These are phyloP conservation scores for Lasiurus cinereus DNA, from an alignment of 2,113 vertebrate genomes.

Conservation along the genomic window DNA sequence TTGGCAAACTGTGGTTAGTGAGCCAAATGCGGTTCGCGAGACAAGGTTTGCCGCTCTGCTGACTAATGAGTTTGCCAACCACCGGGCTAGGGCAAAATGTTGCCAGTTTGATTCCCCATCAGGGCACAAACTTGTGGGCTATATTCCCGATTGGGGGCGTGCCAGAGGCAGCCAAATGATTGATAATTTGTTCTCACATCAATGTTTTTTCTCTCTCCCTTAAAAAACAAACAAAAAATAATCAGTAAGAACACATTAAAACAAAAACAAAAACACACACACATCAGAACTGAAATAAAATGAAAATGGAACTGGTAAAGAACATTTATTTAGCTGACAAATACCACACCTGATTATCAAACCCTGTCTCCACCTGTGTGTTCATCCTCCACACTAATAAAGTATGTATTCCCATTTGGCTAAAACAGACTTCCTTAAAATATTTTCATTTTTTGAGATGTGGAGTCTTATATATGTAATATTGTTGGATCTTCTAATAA, in stretches of 20 bases:
- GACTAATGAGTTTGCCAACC: too few species aligned
- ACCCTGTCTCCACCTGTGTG: background rate
- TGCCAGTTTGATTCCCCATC: background rate
- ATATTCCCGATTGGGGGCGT: background rate
- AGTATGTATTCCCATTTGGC: background rate
- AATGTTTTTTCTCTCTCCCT: background rate
- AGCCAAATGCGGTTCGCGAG: too few species aligned
- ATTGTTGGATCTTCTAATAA: background rate
- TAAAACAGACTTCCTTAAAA: background rate
- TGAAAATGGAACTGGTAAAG: background rate
- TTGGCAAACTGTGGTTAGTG: too few species aligned
- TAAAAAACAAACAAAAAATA: background rate
- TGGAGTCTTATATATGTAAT: background rate
- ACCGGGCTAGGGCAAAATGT: too few species aligned
- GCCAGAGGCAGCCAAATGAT: background rate
- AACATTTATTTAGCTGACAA: slow-evolving; percentile 24
- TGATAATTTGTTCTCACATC: background rate
- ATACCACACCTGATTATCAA: background rate
- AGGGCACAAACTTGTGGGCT: background rate
- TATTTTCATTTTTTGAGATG: slow-evolving; percentile 2
- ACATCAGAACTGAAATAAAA: slow-evolving; percentile 24
- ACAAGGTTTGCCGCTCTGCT: too few species aligned
- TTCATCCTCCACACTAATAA: background rate
- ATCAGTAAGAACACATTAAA: background rate
- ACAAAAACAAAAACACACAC: too few species aligned